Conservation (phyloP, 2,888 invertebrate species). For the Lysandra coridon region DNA sequence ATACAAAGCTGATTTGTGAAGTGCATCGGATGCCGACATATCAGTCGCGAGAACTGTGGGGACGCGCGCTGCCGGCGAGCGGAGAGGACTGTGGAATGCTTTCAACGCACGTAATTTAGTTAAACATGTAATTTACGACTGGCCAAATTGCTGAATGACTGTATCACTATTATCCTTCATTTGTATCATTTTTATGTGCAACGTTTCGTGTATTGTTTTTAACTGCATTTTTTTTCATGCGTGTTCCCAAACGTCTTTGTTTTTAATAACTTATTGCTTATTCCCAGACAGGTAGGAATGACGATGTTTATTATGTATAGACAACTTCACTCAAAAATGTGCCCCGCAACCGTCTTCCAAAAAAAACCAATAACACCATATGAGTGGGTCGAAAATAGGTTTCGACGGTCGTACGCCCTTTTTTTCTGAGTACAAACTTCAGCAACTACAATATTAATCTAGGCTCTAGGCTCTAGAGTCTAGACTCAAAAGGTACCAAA, state of each 20-base stretch:
- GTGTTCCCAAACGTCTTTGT: not conserved
- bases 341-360: too few species aligned
- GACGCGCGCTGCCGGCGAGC: conserved; percentile 62
- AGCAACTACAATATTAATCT: too few species aligned
- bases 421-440: too few species aligned
- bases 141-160: conserved; percentile 73
- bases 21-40: conserved; percentile 60
- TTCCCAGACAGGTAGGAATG: too few species aligned
- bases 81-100: conserved; percentile 68
- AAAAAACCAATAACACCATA: too few species aligned
- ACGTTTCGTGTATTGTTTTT: not conserved
- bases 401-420: too few species aligned
- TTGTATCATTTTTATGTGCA: conserved; percentile 9
- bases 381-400: too few species aligned
- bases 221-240: not conserved
- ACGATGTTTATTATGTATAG: too few species aligned
- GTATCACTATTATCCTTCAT: conserved; percentile 42
- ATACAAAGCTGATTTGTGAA: conserved; percentile 61
- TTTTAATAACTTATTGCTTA: not conserved
- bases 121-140: conserved; percentile 79
- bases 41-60: conserved; percentile 55
- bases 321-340: too few species aligned
- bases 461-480: too few species aligned
- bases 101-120: conserved; percentile 78
- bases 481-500: too few species aligned